These are phyloP conservation scores for Crotalus helleri DNA, from an alignment of 2,113 vertebrate species.

Conservation along the genomic window DNA sequence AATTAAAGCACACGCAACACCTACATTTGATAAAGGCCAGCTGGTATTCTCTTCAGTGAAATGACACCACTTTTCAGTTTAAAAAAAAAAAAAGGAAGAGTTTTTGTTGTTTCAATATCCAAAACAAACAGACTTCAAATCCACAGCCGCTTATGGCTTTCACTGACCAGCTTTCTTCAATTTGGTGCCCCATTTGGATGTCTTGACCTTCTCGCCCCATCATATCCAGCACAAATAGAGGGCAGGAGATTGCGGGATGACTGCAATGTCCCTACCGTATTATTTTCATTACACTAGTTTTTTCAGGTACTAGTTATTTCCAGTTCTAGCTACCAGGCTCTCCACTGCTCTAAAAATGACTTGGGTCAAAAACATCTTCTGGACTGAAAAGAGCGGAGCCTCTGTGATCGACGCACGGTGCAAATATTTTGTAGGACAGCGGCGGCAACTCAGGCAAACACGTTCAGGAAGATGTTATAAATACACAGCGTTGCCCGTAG, in stretches of 20 bases:
- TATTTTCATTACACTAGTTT: not conserved
- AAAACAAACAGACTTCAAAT: not conserved
- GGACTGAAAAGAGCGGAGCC: not conserved
- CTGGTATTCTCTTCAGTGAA: slow-evolving; percentile 3
- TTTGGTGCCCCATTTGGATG: not conserved
- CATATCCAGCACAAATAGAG: not conserved
- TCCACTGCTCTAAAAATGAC: not conserved
- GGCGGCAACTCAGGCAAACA: not conserved
- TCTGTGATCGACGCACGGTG: not conserved
- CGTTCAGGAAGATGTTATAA: not conserved
- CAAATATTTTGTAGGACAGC: not conserved
- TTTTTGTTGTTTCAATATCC: not conserved
- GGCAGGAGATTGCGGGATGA: not conserved
- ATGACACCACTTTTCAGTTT: not conserved
- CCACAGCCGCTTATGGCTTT: not conserved
- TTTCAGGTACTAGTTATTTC: not conserved
- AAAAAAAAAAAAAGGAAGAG: not conserved
- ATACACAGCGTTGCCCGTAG: no score
- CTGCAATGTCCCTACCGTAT: not conserved
- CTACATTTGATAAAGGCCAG: slow-evolving; percentile 8
- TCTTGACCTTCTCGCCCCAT: not conserved
- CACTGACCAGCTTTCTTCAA: no score
- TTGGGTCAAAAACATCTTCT: not conserved
- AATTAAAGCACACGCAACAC: not conserved
- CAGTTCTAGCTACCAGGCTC: not conserved